Conservation (phyloP, 2,888 invertebrate genomes). For the Cheiracanthium punctorium region DNA sequence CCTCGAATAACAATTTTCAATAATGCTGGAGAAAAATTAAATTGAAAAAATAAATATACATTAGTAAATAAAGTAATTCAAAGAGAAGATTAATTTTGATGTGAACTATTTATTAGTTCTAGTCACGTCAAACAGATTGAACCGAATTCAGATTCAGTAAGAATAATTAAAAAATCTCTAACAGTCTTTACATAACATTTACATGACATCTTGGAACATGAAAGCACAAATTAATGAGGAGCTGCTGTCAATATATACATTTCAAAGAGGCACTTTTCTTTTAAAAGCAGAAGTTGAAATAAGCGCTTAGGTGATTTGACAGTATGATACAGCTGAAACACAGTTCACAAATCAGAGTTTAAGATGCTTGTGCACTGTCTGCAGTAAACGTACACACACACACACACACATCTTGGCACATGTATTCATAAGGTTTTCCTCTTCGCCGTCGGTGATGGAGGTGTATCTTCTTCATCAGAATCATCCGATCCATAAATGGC, state of each 20-base stretch:
- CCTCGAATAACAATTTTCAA: too few species aligned
- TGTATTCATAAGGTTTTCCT: neutral
- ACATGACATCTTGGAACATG: neutral
- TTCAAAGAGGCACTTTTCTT: neutral
- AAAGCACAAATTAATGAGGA: neutral
- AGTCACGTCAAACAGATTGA: neutral
- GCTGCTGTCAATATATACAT: neutral
- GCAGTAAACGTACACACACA: neutral
- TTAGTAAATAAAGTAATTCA: too few species aligned
- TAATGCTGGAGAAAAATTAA: too few species aligned
- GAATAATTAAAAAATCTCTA: too few species aligned
- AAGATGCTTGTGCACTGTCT: neutral
- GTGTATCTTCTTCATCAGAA: slow-evolving; percentile 46
- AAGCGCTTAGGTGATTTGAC: slow-evolving; percentile 13
- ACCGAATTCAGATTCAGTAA: neutral
- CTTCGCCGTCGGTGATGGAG: slow-evolving; percentile 9
- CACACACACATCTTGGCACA: neutral
- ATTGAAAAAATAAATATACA: too few species aligned
- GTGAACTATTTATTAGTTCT: neutral
- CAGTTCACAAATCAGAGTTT: neutral
- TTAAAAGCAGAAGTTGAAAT: neutral
- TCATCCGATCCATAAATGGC: slow-evolving; percentile 64
- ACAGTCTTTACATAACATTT: neutral
- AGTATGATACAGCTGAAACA: slow-evolving; percentile 13
- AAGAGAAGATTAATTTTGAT: too few species aligned